Conservation (phyloP, 2,888 invertebrate species). For the Napeogenes inachia region DNA sequence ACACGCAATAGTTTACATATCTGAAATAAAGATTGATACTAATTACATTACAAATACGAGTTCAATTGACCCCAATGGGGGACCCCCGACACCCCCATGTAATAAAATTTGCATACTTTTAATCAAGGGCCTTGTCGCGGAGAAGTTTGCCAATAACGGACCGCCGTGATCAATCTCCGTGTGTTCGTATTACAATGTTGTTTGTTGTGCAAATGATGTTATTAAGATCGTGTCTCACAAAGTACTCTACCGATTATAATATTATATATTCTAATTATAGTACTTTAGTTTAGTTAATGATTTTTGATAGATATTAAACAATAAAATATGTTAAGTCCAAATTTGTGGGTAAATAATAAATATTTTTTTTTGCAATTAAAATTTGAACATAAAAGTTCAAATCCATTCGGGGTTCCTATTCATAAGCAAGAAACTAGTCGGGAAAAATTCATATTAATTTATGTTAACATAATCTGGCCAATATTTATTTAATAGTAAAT, state of each 20-base stretch:
- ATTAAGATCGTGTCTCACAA: constrained; percentile 30
- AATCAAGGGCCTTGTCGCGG: constrained; percentile 78
- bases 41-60: constrained; percentile 41
- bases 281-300: too few species aligned
- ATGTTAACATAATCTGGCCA: too few species aligned
- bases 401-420: too few species aligned
- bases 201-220: constrained; percentile 42
- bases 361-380: too few species aligned
- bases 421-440: too few species aligned
- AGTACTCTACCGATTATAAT: constrained; percentile 3
- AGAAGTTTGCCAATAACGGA: constrained; percentile 78
- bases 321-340: too few species aligned
- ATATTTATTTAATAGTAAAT: too few species aligned
- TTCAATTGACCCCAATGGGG: constrained; percentile 45
- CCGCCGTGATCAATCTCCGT: constrained; percentile 71
- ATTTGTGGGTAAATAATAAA: too few species aligned
- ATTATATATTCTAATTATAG: too few species aligned
- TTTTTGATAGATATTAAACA: too few species aligned
- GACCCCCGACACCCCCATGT: constrained; percentile 57
- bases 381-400: too few species aligned
- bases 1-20: constrained; percentile 14
- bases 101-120: constrained; percentile 80
- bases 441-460: too few species aligned
- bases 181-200: constrained; percentile 59
- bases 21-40: constrained; percentile 36